Evolutionary conservation across 2,888 invertebrate genomes (phyloP).

Genomic region (Lasioglossum marginatum): DNA sequence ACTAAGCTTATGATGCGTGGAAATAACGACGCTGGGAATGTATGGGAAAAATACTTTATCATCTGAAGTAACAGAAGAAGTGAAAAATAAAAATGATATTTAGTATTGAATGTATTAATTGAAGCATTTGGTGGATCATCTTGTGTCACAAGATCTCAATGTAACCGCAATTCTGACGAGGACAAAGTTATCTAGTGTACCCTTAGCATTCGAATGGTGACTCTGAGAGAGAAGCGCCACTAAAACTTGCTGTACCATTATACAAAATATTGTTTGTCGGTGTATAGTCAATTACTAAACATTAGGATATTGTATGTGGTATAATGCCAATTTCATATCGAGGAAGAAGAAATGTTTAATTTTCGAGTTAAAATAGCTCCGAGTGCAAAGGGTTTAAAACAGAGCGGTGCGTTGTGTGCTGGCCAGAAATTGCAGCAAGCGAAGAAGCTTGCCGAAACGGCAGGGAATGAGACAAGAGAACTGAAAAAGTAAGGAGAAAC

Average conservation of each 20-base stretch:
- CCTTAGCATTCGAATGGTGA: too few species aligned
- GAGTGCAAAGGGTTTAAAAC: not conserved
- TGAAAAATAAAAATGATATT: not conserved
- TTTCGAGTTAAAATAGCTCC: too few species aligned
- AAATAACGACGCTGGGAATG: not conserved
- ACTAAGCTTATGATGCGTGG: not conserved
- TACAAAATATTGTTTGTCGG: too few species aligned
- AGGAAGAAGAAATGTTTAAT: too few species aligned
- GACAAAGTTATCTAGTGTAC: not conserved
- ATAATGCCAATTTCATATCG: too few species aligned
- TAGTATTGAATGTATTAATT: not conserved
- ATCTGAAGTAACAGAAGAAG: not conserved
- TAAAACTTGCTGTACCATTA: too few species aligned
- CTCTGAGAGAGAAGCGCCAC: too few species aligned
- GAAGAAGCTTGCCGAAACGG: not conserved
- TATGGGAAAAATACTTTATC: not conserved
- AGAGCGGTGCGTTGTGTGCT: not conserved
- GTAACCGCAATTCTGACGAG: not conserved
- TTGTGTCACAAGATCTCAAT: too few species aligned
- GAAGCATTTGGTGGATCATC: not conserved
- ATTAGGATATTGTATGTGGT: too few species aligned
- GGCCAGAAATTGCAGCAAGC: not conserved
- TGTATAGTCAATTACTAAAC: too few species aligned
- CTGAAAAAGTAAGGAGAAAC: not conserved
- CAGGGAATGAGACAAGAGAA: not conserved